Base-by-base conservation (phyloP, 2,113 vertebrate species). In the Gymnocephalus cernua region DNA sequence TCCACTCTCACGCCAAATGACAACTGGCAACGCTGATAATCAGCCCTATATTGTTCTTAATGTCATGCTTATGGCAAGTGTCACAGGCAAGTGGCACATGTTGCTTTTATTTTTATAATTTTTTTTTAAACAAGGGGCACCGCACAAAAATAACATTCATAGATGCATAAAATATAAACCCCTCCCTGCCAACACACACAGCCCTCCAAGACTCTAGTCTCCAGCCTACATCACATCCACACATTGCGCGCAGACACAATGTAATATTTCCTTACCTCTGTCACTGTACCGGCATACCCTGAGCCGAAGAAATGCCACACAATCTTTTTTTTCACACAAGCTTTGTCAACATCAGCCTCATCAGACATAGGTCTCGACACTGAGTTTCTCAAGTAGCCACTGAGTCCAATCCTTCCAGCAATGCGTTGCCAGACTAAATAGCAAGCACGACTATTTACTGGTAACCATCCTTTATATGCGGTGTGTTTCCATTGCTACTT, bases 401-500 rank as follows among this genome's bases (percentile, higher is more conserved):
- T 74, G 89, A 93, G 92, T 95, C 93, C 90, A 95, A 83, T 92
- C 93, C 91, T 91, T 93, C 91, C 90, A 92, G 93, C 89, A 91
- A 93, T 90, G 87, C 83, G 82, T 79, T 82, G 79, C 77, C 67
- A 86, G 80, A 91, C 81, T 76, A 86, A 93, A 94, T 80, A 88
- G 84, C 91, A 88, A 93, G 93, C 91, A 88, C 90, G 90, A 93
- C 90, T 85, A 83, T 92, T 90, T 92, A 82, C 86, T 85, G 88
- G 85, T 89, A 91, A 89, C 94, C 93, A 94, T 93, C 74, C 77
- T 88, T 93, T 91, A 90, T 93, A 94, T 91, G 93, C 92, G 90
- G 66, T 77, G 86, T 93, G 91, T 95, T 91, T 93, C 93, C 87
- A 87, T 89, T 86, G 93, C 93, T 96, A 98, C 98, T 99, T 95